phyloP scores from a whole-genome alignment of 2,113 vertebrate species.

The Leptosomus discolor region DNA sequence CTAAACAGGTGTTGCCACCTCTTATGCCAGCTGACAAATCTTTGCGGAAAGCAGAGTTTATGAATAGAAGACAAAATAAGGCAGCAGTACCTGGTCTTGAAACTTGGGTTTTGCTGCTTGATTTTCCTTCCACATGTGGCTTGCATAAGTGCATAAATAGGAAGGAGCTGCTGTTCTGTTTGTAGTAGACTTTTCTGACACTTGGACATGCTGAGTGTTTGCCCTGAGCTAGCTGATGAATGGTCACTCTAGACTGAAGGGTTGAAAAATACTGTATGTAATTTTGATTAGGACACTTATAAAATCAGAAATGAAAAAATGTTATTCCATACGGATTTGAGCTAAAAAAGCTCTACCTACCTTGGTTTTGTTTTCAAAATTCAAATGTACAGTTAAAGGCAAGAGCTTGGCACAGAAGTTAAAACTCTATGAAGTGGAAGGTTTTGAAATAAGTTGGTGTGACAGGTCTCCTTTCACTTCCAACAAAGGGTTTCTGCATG shows the following conservation, averaged over 20 bases:
- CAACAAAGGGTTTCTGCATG: neutral
- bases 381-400: neutral
- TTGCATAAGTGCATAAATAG: neutral
- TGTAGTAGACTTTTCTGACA: neutral
- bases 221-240: neutral
- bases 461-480: neutral
- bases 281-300: neutral
- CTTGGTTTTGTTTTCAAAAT: neutral
- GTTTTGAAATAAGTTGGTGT: neutral
- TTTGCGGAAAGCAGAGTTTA: slow-evolving; percentile 25
- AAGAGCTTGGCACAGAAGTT: neutral
- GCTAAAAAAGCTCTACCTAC: neutral
- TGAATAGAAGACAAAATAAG: neutral
- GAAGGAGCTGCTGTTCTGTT: neutral
- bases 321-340: neutral
- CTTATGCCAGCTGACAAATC: slow-evolving; percentile 53
- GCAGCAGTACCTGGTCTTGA: neutral
- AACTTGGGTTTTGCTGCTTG: neutral
- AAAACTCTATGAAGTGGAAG: neutral
- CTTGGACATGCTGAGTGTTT: neutral
- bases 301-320: neutral
- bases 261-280: neutral
- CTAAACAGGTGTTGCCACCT: slow-evolving; percentile 60
- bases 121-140: neutral
- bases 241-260: neutral